Conservation (phyloP, 2,888 invertebrate species). For the Plebejus melissa region DNA sequence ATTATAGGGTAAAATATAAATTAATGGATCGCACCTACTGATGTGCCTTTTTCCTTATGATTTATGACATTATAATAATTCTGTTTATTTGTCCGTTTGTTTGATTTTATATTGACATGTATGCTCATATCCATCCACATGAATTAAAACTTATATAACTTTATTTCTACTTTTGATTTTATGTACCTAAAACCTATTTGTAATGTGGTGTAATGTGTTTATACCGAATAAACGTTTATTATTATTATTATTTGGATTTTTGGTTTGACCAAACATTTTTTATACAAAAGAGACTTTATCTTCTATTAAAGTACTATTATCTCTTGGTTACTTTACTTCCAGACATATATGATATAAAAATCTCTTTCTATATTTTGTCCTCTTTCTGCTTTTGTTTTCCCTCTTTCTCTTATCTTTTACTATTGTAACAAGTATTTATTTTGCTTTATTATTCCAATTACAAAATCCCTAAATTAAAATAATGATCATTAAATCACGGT, state of each 20-base stretch:
- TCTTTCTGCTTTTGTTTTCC: not conserved
- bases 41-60: not conserved
- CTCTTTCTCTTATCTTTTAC: not conserved
- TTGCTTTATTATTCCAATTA: not conserved
- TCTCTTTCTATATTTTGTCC: not conserved
- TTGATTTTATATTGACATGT: not conserved
- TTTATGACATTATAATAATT: not conserved
- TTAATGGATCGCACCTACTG: not conserved
- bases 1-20: no score
- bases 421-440: not conserved
- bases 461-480: not conserved
- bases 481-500: conserved; percentile 7
- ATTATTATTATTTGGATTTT: not conserved
- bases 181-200: not conserved
- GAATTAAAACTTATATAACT: not conserved
- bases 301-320: no score
- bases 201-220: no score
- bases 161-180: not conserved
- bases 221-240: no score
- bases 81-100: not conserved
- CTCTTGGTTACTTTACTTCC: not conserved
- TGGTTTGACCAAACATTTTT: no score
- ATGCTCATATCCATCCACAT: no score
- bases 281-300: no score
- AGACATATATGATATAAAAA: not conserved